Conservation (phyloP, 2,888 invertebrate species). For the Dermolepida albohirtum region DNA sequence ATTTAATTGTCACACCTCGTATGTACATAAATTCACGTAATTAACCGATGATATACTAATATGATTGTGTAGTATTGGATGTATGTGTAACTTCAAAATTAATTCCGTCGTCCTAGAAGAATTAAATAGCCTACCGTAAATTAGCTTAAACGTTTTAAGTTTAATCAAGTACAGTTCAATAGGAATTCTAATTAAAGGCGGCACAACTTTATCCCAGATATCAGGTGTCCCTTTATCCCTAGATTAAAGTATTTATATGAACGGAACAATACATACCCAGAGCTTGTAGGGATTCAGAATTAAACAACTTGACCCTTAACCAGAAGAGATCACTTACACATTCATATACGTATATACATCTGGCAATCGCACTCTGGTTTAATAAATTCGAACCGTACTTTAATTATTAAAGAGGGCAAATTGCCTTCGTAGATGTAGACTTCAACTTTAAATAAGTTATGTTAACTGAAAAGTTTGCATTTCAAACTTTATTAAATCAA, state of each 20-base stretch:
- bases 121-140: slow-evolving; percentile 18
- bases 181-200: slow-evolving; percentile 51
- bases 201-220: slow-evolving; percentile 48
- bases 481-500: not conserved
- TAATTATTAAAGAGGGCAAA: slow-evolving; percentile 31
- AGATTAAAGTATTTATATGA: slow-evolving; percentile 51
- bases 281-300: slow-evolving; percentile 51
- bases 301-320: slow-evolving; percentile 52
- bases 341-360: slow-evolving; percentile 17
- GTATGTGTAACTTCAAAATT: slow-evolving; percentile 6
- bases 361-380: slow-evolving; percentile 23
- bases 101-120: slow-evolving; percentile 16
- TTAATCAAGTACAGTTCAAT: slow-evolving; percentile 42
- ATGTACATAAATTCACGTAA: too few species aligned
- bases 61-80: too few species aligned
- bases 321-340: slow-evolving; percentile 36
- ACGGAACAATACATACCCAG: slow-evolving; percentile 47
- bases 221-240: slow-evolving; percentile 50
- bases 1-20: too few species aligned
- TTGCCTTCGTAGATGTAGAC: slow-evolving; percentile 12
- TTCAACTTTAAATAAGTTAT: not conserved
- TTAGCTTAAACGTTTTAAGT: slow-evolving; percentile 26
- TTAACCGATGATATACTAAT: too few species aligned
- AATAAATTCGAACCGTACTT: slow-evolving; percentile 27
- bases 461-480: not conserved